Base-by-base conservation (phyloP, 2,113 vertebrate genomes). In the Bufo gargarizans region DNA sequence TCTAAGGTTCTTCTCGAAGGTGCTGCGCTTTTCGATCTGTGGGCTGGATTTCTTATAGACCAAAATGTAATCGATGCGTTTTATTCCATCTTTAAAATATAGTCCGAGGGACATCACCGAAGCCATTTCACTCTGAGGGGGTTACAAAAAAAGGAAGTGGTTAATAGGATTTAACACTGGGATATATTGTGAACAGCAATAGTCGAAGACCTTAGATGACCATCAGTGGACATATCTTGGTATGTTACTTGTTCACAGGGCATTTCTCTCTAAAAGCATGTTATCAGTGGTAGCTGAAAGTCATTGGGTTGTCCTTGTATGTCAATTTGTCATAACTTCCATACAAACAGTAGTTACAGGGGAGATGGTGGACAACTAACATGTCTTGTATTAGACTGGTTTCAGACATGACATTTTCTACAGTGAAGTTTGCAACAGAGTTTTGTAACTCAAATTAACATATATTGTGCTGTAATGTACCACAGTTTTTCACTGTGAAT, bases 11-110 rank as follows among this genome's bases (percentile, higher is more conserved):
- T 97, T 98, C 94, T 99, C 98, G 93, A 99, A 99, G 0, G 97
- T 99, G 90, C 96, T 97, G 90, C 98, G 96, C 94, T 98, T 99
- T 86, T 99, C 98, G 90, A 98, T 96, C 90, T 99, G 98, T 56
- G 92, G 96, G 89, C 96, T 99, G 83, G 97, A 98, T 90, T 99
- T 99, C 92, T 98, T 98, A 91, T 99, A 99, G 85, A 99, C 98
- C 94, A 99, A 93, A 90, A 99, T 98, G 91, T 99, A 99, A 92
- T 99, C 98, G 5, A 99, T 97, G 45, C 97, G 94, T 65, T 99
- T 99, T 93, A 98, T 99, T 20, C 98, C 98, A 59, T 99, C 98
- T 94, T 97, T 96, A 92, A 99, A 99, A 89, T 97, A 95, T 13
- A 99, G 95, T 2, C 98, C 97, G 9, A 96, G 96, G 20, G 95